phyloP scores from a whole-genome alignment of 2,797 vertebrate genomes.

The Phrynocephalus guinanensis region DNA sequence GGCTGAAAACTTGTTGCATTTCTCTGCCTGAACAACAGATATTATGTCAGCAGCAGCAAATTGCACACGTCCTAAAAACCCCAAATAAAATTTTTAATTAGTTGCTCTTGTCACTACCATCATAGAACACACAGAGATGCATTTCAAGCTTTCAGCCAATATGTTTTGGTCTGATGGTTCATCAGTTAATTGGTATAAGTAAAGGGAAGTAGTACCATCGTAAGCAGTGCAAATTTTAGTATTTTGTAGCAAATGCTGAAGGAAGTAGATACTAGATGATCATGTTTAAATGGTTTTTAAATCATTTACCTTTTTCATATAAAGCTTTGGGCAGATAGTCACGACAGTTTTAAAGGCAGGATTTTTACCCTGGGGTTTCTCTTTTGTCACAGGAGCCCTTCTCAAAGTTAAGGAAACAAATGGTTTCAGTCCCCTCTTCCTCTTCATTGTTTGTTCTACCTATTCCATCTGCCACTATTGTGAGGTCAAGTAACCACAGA shows the following conservation, averaged over 20 bases:
- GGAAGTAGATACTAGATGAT: no score
- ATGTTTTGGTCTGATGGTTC: not conserved
- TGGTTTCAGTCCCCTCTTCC: not conserved
- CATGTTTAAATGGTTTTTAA: not conserved
- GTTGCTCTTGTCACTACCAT: no score
- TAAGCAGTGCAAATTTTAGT: not conserved
- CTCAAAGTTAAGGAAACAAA: not conserved
- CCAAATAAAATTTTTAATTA: no score
- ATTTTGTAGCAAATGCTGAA: not conserved
- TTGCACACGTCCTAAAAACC: no score
- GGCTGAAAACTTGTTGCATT: no score
- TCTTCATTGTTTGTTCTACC: not conserved
- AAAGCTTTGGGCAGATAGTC: not conserved
- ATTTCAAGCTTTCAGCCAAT: no score
- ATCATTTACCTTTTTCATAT: not conserved
- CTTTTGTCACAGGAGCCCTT: not conserved
- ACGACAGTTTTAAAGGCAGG: no score
- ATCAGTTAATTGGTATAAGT: not conserved
- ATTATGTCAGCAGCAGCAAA: no score
- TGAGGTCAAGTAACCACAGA: not conserved
- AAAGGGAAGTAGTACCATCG: not conserved
- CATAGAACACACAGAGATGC: no score
- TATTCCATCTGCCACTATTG: not conserved
- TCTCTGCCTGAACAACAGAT: no score
- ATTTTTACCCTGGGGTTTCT: not conserved